These are phyloP conservation scores for Tuta absoluta DNA, from an alignment of 2,888 invertebrate genomes.

Conservation along the genomic window DNA sequence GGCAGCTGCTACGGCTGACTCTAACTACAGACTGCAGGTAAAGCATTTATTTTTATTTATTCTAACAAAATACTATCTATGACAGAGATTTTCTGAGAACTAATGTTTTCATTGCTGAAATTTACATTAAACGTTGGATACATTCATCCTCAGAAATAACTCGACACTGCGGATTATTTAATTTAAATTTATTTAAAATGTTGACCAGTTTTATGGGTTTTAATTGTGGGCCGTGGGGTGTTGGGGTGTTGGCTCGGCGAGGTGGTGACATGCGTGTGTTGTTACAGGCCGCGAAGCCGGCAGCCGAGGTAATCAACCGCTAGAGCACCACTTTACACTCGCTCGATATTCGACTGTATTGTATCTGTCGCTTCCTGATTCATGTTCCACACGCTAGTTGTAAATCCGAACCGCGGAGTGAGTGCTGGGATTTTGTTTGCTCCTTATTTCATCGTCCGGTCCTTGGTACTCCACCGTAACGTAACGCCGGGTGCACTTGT, in stretches of 20 bases:
- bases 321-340: conserved; percentile 52
- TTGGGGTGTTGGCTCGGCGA: conserved; percentile 24
- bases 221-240: conserved; percentile 24
- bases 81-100: background rate
- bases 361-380: conserved; percentile 76
- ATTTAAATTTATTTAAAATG: background rate
- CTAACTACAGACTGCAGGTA: conserved; percentile 95
- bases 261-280: conserved; percentile 75
- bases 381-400: conserved; percentile 72
- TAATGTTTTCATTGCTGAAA: background rate
- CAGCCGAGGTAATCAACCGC: conserved; percentile 83
- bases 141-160: conserved; percentile 7
- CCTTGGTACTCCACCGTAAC: conserved; percentile 67
- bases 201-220: conserved; percentile 19
- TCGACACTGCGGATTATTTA: conserved; percentile 1
- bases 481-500: conserved; percentile 74
- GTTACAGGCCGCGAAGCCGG: conserved; percentile 87
- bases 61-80: background rate
- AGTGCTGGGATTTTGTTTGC: conserved; percentile 79
- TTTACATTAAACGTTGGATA: background rate
- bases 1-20: conserved; percentile 91
- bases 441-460: conserved; percentile 69
- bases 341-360: conserved; percentile 63
- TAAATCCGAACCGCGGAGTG: conserved; percentile 72
- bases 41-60: conserved; percentile 40